These are phyloP conservation scores for Neomorphus geoffroyi DNA, from an alignment of 2,797 vertebrate species.

Conservation along the genomic window DNA sequence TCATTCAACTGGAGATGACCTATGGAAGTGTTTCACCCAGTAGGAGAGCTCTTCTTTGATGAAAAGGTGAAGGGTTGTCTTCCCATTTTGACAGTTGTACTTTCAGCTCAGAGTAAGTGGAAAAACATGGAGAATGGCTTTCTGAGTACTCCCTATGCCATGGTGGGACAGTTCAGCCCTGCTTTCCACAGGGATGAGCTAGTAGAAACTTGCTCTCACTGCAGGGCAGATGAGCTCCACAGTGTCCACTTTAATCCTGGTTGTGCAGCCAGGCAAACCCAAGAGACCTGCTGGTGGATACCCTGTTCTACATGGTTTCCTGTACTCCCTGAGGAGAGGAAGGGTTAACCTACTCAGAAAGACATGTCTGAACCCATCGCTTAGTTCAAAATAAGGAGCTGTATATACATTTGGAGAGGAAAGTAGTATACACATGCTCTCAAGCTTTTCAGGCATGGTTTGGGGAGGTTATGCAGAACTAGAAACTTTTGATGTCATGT, in stretches of 20 bases:
- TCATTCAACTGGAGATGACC: neutral
- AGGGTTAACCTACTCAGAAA: neutral
- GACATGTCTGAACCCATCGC: neutral
- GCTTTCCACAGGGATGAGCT: neutral
- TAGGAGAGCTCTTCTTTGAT: neutral
- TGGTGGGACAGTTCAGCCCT: neutral
- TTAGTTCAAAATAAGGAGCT: neutral
- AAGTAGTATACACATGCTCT: neutral
- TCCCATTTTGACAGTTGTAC: neutral
- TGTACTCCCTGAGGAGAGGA: neutral
- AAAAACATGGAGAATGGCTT: neutral
- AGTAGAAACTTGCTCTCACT: too few relatives aligned
- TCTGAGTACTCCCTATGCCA: too few relatives aligned
- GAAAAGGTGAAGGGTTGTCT: neutral
- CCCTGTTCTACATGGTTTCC: too few relatives aligned
- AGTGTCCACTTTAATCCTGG: too few relatives aligned
- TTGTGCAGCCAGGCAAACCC: too few relatives aligned
- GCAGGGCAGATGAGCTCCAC: too few relatives aligned
- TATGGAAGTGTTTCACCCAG: neutral
- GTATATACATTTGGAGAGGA: neutral
- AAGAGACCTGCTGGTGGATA: too few relatives aligned
- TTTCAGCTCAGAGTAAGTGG: neutral
- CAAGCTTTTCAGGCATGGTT: neutral
- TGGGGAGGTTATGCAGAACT: neutral
- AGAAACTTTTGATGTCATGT: too few relatives aligned